These are phyloP conservation scores for Lathamus discolor DNA, from an alignment of 2,113 vertebrate species.

Conservation along the genomic window DNA sequence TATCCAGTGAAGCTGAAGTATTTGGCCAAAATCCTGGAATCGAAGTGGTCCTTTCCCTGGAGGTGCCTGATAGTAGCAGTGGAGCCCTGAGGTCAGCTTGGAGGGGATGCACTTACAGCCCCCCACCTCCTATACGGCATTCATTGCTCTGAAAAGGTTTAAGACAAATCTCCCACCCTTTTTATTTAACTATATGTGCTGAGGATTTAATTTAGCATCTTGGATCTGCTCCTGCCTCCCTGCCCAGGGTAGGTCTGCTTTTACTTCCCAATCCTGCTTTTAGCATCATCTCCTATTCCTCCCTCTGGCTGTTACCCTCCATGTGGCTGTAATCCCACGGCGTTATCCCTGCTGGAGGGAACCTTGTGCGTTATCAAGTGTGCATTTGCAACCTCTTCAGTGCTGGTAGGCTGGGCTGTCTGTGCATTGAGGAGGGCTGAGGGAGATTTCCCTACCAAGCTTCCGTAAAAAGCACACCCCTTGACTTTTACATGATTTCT, in stretches of 20 bases:
- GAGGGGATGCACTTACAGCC: neutral
- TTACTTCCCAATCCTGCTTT: neutral
- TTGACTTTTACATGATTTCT: constrained; percentile 30
- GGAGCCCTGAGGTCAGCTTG: neutral
- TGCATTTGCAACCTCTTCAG: constrained; percentile 18
- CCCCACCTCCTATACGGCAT: neutral
- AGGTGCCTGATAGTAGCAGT: neutral
- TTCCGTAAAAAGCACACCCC: constrained; percentile 8
- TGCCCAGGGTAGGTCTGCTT: neutral
- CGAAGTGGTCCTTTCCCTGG: neutral
- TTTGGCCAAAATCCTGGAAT: neutral
- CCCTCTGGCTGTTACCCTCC: neutral
- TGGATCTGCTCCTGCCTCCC: neutral
- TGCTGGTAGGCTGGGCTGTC: neutral
- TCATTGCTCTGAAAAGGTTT: neutral
- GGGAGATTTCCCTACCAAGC: neutral
- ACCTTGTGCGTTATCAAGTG: neutral
- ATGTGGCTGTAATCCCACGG: neutral
- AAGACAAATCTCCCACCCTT: neutral
- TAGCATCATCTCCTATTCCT: neutral
- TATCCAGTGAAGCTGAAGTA: neutral
- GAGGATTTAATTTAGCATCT: neutral
- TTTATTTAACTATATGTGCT: neutral
- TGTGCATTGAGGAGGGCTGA: neutral
- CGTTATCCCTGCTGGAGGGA: neutral